Evolutionary conservation across 2,113 vertebrate species (phyloP), one percentile per base, ranked within the genome.

Genomic region (Brienomyrus longianalis): DNA sequence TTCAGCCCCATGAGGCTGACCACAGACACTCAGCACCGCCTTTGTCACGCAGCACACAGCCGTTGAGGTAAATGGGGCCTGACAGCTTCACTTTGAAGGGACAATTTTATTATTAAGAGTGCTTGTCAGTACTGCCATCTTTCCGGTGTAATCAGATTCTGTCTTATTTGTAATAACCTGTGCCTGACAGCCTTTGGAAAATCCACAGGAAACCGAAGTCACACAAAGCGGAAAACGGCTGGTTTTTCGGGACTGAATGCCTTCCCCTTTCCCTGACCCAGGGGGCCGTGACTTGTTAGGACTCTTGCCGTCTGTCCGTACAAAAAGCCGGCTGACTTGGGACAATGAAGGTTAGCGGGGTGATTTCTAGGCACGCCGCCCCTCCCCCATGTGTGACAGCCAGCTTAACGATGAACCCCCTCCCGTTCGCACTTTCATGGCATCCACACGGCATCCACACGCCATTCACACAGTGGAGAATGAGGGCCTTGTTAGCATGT

Each of bases 401-500:
- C 83, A 74, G 56, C 17, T 13, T 45, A 21, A 11, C 1, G n/a
- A 35, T 51, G 89, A 19, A 17, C 27, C 23, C 27, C 43, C 52
- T 39, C 43, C 89, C 39, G 0, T 15, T 10, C 74, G 9, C 83
- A 9, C 47, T 56, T 21, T 3, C 66, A n/a, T 27, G 15, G 13
- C n/a, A 23, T 21, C n/a, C 31, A n/a, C 27, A 31, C 31, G 4
- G 0, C 54, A 56, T 9, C 80, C 10, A 5, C 48, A 31, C 5
- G 1, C 21, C 48, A 43, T n/a, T 35, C 56, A 6, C 50, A 59
- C 35, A 27, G 50, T 13, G 11, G 31, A 83, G 86, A 83, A 88
- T 59, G 23, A 88, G 66, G 51, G 21, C 89, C 86, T 70, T 90
- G 50, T 88, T 88, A 90, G 86, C 56, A 80, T 31, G 89, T 83